A percentile compares a stretch with the other conserved stretches of the same genome.
Conservation (phyloP, 2,888 invertebrate species). For the Ochlodes sylvanus region DNA sequence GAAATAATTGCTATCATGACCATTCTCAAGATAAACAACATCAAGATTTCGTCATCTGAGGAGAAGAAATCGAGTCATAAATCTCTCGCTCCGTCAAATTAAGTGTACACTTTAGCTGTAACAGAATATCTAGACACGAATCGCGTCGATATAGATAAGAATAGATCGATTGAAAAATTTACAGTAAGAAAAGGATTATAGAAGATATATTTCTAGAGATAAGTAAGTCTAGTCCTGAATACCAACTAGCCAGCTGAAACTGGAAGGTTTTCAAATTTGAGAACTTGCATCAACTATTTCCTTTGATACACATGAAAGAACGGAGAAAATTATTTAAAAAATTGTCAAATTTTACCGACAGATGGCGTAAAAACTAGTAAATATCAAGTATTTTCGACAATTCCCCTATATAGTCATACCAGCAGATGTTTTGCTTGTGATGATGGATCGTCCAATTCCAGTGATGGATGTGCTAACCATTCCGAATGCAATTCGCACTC, state of each 20-base stretch:
- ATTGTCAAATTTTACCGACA: conserved; percentile 4
- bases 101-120: conserved; percentile 60
- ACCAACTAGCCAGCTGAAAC: too few relatives aligned
- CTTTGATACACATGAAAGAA: too few relatives aligned
- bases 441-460: conserved; percentile 28
- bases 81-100: conserved; percentile 71
- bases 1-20: conserved; percentile 43
- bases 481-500: conserved; percentile 29
- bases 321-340: not conserved
- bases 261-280: too few relatives aligned
- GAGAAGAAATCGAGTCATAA: conserved; percentile 65
- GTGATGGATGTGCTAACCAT: conserved; percentile 32
- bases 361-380: conserved; percentile 13
- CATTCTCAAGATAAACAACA: conserved; percentile 41
- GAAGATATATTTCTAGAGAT: too few relatives aligned
- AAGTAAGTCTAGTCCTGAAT: too few relatives aligned
- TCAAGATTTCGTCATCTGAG: conserved; percentile 55
- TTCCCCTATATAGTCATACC: conserved; percentile 17
- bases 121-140: conserved; percentile 61
- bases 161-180: conserved; percentile 49
- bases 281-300: too few relatives aligned
- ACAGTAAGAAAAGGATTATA: conserved; percentile 40
- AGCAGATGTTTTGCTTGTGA: conserved; percentile 24
- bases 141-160: conserved; percentile 58
- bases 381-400: conserved; percentile 9